These are phyloP conservation scores for Tetramorium alpestre DNA, from an alignment of 1,140 invertebrate genomes.

Conservation along the genomic window DNA sequence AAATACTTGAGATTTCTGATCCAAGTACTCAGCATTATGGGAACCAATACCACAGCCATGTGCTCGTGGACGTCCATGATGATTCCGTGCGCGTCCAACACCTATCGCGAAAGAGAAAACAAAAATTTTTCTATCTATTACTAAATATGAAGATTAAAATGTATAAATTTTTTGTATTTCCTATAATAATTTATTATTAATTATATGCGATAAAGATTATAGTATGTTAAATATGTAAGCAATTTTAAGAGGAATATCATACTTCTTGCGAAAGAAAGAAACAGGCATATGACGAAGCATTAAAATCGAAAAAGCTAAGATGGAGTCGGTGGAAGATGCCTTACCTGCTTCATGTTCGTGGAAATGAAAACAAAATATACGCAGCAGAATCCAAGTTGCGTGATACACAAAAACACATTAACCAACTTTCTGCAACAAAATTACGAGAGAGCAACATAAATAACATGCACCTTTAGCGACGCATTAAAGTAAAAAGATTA, in stretches of 20 bases:
- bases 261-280: not conserved
- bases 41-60: constrained; percentile 90
- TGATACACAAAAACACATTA: constrained; percentile 94
- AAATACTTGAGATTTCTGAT: constrained; percentile 92
- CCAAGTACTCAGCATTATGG: constrained; percentile 91
- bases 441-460: constrained; percentile 62
- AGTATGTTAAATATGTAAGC: constrained; percentile 2
- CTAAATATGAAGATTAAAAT: not conserved
- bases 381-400: constrained; percentile 97
- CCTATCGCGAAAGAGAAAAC: constrained; percentile 82
- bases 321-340: constrained; percentile 14
- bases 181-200: not conserved
- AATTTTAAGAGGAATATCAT: not conserved
- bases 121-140: not conserved
- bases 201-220: not conserved
- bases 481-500: not conserved
- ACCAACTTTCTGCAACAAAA: constrained; percentile 87
- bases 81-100: constrained; percentile 88
- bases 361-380: constrained; percentile 97
- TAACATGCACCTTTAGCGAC: constrained; percentile 23
- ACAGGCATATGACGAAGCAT: not conserved
- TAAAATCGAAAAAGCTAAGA: not conserved
- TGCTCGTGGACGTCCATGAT: constrained; percentile 88
- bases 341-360: constrained; percentile 92
- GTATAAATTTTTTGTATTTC: not conserved